A percentile compares a stretch with the other conserved stretches of the same genome.
Conservation (phyloP, 92 coral and sea anemone genomes). For the Zoanthus sansibaricus region DNA sequence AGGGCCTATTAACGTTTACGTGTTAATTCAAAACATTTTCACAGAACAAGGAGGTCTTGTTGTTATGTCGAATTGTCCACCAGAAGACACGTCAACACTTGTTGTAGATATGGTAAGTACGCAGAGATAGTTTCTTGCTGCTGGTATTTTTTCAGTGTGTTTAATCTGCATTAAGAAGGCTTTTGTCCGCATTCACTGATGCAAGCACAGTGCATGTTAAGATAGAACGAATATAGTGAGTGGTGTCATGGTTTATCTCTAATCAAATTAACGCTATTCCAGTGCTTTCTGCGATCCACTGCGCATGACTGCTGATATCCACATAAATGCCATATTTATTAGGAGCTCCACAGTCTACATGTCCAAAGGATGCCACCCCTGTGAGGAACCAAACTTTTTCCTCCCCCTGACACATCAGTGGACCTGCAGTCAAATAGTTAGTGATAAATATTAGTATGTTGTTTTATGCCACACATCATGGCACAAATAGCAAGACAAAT, state of each 20-base stretch:
- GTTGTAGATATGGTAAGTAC: constrained; percentile 78
- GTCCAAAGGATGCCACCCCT: constrained; percentile 97
- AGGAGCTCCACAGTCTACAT: constrained; percentile 89
- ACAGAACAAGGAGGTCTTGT: constrained; percentile 84
- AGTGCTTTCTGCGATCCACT: constrained; percentile 82
- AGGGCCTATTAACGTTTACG: background rate
- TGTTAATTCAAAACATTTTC: background rate
- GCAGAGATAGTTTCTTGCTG: background rate
- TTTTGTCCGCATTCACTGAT: background rate
- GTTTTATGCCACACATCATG: too few species aligned
- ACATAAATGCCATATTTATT: constrained; percentile 90
- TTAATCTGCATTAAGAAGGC: background rate
- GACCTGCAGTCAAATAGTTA: constrained; percentile 65
- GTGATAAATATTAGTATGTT: background rate
- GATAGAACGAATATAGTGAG: too few species aligned
- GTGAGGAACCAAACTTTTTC: constrained; percentile 86
- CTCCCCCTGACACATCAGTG: constrained; percentile 88
- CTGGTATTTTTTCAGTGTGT: background rate
- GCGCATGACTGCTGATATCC: constrained; percentile 61
- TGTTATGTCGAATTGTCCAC: constrained; percentile 67
- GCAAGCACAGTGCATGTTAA: too few species aligned
- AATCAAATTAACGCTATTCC: constrained; percentile 48
- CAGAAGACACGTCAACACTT: constrained; percentile 67
- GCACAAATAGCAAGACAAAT: too few species aligned
- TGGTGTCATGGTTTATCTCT: background rate